Conservation (phyloP, 2,797 vertebrate genomes). For the Parambassis ranga region DNA sequence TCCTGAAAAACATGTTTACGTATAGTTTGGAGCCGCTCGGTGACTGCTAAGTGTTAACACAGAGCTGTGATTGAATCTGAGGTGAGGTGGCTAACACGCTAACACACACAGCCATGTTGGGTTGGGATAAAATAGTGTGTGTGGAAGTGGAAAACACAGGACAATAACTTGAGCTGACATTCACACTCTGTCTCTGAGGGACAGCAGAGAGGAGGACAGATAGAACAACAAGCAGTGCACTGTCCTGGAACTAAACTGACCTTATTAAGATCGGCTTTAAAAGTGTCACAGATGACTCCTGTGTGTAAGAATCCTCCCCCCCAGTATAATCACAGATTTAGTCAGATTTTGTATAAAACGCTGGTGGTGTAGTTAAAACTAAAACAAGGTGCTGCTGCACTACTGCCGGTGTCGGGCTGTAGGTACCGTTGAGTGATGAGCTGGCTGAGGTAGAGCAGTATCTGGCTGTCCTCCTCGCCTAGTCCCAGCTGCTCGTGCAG, state of each 20-base stretch:
- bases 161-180: not conserved
- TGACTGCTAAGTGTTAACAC: constrained; percentile 20
- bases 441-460: constrained; percentile 92
- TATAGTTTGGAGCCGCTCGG: constrained; percentile 5
- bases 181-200: not conserved
- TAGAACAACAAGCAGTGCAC: constrained; percentile 45
- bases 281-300: constrained; percentile 18
- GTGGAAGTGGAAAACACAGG: not conserved
- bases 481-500: constrained; percentile 90
- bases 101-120: constrained; percentile 10
- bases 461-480: constrained; percentile 87
- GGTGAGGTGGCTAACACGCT: not conserved
- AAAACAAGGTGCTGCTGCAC: constrained; percentile 71
- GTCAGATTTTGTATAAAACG: constrained; percentile 96
- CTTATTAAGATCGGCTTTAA: constrained; percentile 19
- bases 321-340: constrained; percentile 85
- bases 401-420: constrained; percentile 74
- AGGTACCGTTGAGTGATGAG: constrained; percentile 90
- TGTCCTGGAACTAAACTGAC: constrained; percentile 39
- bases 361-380: constrained; percentile 94
- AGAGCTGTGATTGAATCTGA: constrained; percentile 17
- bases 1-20: constrained; percentile 37
- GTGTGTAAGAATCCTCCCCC: not conserved
- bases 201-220: too few relatives aligned
- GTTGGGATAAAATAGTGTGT: not conserved